Evolutionary conservation across 2,888 invertebrate genomes (phyloP).

Genomic region (Chymomyza fuscimana): DNA sequence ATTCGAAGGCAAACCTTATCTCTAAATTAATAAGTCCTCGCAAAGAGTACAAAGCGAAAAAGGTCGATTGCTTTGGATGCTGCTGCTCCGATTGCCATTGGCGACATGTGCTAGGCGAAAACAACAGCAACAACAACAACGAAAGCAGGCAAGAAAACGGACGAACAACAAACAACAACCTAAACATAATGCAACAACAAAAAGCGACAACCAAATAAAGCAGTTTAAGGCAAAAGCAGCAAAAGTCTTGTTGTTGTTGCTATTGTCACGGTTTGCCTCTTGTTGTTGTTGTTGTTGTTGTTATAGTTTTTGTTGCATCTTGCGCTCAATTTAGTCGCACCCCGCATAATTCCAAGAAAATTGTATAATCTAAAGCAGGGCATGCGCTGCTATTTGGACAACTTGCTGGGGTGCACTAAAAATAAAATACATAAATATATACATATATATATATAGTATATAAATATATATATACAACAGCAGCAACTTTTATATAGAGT

Average conservation of each 20-base stretch:
- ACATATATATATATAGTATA: background rate
- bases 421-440: background rate
- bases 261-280: background rate
- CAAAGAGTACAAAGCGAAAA: background rate
- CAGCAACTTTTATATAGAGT: background rate
- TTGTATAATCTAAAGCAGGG: conserved; percentile 37
- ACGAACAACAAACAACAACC: no score
- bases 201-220: background rate
- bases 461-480: background rate
- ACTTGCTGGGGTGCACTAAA: background rate
- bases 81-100: conserved; percentile 4
- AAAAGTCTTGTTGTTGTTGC: background rate
- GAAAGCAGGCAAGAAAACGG: no score
- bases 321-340: conserved; percentile 56
- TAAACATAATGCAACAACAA: no score
- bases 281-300: background rate
- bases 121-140: conserved; percentile 1
- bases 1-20: no score
- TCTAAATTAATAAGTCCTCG: no score
- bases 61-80: no score
- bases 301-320: background rate
- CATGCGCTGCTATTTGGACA: background rate
- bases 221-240: background rate
- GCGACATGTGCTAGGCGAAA: conserved; percentile 45
- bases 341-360: conserved; percentile 64